Evolutionary conservation across 2,113 vertebrate species (phyloP).

Genomic region (Geococcyx californianus): DNA sequence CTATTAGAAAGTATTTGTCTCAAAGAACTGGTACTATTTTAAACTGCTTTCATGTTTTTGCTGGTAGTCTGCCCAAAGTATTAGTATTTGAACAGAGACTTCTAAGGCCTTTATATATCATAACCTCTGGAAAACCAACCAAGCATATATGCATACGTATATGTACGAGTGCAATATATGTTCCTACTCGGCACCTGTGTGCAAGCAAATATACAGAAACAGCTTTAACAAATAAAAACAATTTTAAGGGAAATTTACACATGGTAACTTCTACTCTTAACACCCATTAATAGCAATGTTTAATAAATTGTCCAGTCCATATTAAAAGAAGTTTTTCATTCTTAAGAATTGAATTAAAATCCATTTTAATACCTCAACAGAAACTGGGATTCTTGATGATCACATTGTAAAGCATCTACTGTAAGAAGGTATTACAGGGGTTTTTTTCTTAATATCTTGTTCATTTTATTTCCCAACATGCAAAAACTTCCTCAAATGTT

Average conservation of each 20-base stretch:
- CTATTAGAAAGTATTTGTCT: background rate
- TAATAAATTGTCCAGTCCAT: background rate
- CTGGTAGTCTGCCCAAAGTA: background rate
- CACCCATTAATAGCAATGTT: background rate
- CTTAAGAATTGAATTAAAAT: background rate
- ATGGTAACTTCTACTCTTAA: background rate
- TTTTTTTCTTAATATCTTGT: background rate
- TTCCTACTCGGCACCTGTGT: background rate
- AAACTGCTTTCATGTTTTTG: background rate
- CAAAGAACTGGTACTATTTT: background rate
- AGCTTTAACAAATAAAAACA: background rate
- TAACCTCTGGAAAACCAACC: background rate
- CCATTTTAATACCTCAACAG: background rate
- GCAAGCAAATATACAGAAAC: background rate
- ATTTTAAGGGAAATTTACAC: background rate
- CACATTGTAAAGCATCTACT: background rate
- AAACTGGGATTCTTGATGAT: background rate
- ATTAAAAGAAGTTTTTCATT: background rate
- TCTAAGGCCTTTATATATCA: background rate
- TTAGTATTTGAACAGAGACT: background rate
- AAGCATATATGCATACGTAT: background rate
- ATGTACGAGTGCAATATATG: background rate
- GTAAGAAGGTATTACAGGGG: rapidly evolving
- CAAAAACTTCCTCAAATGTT: background rate
- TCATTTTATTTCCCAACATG: background rate